Base-by-base conservation (phyloP, 2,888 invertebrate species). In the Nezara viridula region DNA sequence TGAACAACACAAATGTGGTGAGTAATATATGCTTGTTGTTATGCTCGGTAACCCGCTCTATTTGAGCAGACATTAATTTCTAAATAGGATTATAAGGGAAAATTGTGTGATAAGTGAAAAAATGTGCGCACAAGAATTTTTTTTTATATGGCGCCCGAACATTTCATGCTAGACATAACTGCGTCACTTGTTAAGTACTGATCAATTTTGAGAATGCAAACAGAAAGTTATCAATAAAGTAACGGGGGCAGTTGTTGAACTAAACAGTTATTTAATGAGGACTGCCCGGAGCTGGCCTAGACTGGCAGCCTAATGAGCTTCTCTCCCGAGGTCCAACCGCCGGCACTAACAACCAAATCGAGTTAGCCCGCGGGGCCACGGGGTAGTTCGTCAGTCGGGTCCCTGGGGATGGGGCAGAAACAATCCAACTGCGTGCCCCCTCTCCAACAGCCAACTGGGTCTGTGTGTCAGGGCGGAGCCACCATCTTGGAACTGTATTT, bases 271-370 rank as follows among this genome's bases (percentile, higher is more conserved):
- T 2, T 27, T 60, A 60, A 60, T 60, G 60, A 14, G 3, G 10
- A 60, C 9, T 2, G 52, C 24, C 52, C 6, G 5, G 24, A 16
- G 24, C 5, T 3, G 27, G 27, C 40, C 77, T 2, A 24, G 77
- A 19, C 40, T 27, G 21, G 12, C 44, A 40, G 21, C 14, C 77
- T 77, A 77, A 77, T 77, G 40, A 77, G 40, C 10, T 77, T 77
- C 77, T 21, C 77, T 40, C 37, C 37, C n/a, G 40, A 19, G 9
- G 44, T 37, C 77, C 60, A 60, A 77, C 77, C 77, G 40, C 77
- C 37, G 77, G 40, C 77, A 77, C 77, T 77, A 77, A 77, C 77
- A 77, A 40, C 37, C 12, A 37, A 77, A 77, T 77, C 77, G 10
- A 77, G 77, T 77, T 40, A 77, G 77, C 32, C 21, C 40, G 40